phyloP scores from a whole-genome alignment of 2,888 invertebrate genomes.

The Dynastes maya region DNA sequence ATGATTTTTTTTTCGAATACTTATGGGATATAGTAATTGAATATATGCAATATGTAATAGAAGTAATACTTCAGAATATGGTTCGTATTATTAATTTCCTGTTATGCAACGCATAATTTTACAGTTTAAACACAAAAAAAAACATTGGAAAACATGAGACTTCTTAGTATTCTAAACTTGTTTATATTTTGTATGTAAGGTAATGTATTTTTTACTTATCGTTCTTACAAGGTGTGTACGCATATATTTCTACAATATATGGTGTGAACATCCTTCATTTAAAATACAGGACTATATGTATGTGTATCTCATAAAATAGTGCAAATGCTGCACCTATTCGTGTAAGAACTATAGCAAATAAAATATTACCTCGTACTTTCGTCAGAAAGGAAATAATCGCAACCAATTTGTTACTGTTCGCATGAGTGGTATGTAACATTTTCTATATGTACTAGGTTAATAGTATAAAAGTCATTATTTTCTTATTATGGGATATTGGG shows the following conservation, averaged over 20 bases:
- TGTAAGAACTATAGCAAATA: conserved; percentile 8
- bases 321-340: neutral
- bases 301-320: conserved; percentile 11
- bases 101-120: too few species aligned
- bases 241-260: conserved; percentile 11
- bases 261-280: neutral
- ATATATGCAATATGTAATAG: neutral
- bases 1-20: too few species aligned
- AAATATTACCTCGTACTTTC: neutral
- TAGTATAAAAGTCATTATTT: conserved; percentile 6
- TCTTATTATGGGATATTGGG: neutral
- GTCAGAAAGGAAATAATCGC: neutral
- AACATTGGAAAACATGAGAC: neutral
- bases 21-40: too few species aligned
- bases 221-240: neutral
- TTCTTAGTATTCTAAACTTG: conserved; percentile 17
- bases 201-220: neutral
- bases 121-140: too few species aligned
- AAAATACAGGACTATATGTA: neutral
- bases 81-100: neutral
- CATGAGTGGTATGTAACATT: neutral
- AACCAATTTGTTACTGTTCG: neutral
- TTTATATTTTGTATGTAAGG: conserved; percentile 19
- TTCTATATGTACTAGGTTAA: too few species aligned
- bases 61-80: neutral